Conservation (phyloP, 2,888 invertebrate species). For the Drepanosiphum platanoidis region DNA sequence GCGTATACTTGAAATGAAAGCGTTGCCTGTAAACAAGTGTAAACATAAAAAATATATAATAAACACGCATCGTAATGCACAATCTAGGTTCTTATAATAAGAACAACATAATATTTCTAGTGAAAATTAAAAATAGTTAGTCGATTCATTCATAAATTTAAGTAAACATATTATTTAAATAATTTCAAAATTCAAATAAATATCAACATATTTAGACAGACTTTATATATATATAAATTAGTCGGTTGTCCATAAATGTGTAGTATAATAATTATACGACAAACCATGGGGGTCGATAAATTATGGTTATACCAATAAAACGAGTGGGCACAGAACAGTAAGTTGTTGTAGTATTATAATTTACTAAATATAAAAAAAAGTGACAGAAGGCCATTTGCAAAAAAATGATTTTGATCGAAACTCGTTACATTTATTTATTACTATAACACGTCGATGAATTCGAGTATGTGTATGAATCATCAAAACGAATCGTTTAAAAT, state of each 20-base stretch:
- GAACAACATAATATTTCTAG: neutral
- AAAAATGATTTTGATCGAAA: neutral
- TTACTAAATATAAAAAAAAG: neutral
- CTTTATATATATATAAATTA: neutral
- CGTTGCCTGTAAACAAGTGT: too few species aligned
- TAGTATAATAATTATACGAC: neutral
- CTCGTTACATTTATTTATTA: too few species aligned
- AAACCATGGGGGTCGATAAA: neutral
- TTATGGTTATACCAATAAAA: neutral
- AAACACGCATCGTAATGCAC: too few species aligned
- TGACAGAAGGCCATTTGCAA: neutral
- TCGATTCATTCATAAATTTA: neutral
- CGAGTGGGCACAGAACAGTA: neutral
- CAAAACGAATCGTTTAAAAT: neutral
- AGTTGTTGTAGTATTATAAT: neutral
- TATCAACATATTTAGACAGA: neutral
- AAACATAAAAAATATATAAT: too few species aligned
- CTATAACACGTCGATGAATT: too few species aligned
- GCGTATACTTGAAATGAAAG: too few species aligned
- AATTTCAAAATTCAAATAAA: neutral
- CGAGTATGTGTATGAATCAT: too few species aligned
- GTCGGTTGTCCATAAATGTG: neutral
- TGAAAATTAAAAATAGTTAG: neutral
- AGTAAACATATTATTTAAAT: neutral
- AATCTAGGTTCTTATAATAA: too few species aligned